These are phyloP conservation scores for Atta texana DNA, from an alignment of 1,140 invertebrate genomes.

Conservation along the genomic window DNA sequence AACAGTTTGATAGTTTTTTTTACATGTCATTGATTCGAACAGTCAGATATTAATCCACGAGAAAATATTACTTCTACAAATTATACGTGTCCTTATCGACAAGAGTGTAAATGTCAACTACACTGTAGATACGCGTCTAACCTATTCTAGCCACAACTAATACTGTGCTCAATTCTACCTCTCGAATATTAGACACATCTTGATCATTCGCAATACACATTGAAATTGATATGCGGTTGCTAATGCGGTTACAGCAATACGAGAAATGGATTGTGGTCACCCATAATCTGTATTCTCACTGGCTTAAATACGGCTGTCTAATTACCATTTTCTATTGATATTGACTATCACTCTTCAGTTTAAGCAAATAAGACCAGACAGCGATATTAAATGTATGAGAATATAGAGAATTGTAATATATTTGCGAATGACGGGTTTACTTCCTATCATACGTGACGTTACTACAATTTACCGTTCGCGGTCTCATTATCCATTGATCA, in stretches of 20 bases:
- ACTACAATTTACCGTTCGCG: constrained; percentile 23
- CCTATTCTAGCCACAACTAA: constrained; percentile 14
- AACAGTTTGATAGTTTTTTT: neutral
- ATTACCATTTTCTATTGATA: neutral
- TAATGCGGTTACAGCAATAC: neutral
- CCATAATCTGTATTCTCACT: neutral
- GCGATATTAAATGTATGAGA: neutral
- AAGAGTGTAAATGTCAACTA: constrained; percentile 14
- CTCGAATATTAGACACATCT: neutral
- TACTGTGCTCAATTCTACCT: constrained; percentile 27
- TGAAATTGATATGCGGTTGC: constrained; percentile 2
- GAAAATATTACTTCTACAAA: neutral
- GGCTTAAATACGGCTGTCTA: constrained; percentile 14
- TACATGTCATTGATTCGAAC: neutral
- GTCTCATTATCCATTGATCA: constrained; percentile 57
- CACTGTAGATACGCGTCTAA: constrained; percentile 12
- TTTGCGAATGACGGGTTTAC: constrained; percentile 21
- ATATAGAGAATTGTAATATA: neutral
- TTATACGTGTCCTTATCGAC: constrained; percentile 3
- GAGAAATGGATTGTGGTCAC: constrained; percentile 31
- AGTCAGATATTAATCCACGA: neutral
- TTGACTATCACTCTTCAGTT: neutral
- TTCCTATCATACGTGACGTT: constrained; percentile 33
- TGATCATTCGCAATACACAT: neutral
- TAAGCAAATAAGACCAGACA: neutral